Conservation (phyloP, 2,888 invertebrate species). For the Elegia similella region DNA sequence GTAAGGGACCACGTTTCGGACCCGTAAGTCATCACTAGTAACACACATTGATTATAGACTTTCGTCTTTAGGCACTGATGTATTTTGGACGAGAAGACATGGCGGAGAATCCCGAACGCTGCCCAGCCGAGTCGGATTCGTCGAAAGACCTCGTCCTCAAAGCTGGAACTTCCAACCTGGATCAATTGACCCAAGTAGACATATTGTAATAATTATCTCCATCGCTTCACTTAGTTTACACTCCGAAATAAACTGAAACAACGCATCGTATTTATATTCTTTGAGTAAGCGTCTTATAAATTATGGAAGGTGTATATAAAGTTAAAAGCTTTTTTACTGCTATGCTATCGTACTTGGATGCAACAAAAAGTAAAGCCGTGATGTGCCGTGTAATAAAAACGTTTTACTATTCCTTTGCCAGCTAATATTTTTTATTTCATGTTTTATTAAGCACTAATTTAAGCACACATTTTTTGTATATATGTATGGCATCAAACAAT, state of each 20-base stretch:
- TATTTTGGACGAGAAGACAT: no score
- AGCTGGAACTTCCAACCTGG: no score
- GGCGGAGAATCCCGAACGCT: no score
- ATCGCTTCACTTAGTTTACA: not conserved
- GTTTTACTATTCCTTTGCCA: not conserved
- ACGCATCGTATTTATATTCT: not conserved
- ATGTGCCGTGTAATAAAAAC: not conserved
- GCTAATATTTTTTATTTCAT: not conserved
- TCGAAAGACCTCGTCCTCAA: no score
- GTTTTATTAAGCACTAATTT: not conserved
- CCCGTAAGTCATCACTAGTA: no score
- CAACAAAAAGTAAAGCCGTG: conserved; percentile 1
- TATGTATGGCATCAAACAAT: no score
- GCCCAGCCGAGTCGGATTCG: no score
- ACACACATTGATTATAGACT: no score
- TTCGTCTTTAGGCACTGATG: no score
- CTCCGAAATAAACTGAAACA: not conserved
- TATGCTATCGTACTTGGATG: conserved; percentile 6
- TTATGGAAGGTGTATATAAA: conserved; percentile 2
- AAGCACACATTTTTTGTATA: not conserved
- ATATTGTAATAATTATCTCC: no score
- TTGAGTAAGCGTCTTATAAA: not conserved
- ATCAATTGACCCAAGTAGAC: no score
- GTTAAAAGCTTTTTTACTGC: conserved; percentile 9
- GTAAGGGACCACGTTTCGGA: no score